Conservation (phyloP, 64 coral and sea anemone species). For the Montipora efflorescens region DNA sequence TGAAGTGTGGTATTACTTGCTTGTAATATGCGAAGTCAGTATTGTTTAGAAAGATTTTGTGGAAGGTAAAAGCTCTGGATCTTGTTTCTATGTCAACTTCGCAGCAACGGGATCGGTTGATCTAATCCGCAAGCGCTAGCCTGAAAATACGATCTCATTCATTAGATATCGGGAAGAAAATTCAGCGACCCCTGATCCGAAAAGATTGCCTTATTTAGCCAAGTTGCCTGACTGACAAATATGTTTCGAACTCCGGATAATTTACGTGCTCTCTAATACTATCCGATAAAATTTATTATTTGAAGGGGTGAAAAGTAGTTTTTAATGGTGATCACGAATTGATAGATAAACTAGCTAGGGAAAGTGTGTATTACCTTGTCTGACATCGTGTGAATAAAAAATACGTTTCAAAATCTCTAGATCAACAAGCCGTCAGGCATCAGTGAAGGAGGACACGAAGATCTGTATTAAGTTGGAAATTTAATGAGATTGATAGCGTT, state of each 20-base stretch:
- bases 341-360: background rate
- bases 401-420: background rate
- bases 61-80: too few relatives aligned
- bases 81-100: too few relatives aligned
- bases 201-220: background rate
- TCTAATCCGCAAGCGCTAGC: too few relatives aligned
- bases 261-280: background rate
- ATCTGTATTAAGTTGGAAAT: too few relatives aligned
- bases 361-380: background rate
- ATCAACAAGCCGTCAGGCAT: background rate
- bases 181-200: too few relatives aligned
- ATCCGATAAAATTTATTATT: background rate
- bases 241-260: background rate
- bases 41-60: too few relatives aligned
- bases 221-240: background rate
- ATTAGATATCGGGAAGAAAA: too few relatives aligned
- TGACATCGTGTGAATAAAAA: background rate
- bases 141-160: too few relatives aligned
- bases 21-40: too few relatives aligned
- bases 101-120: too few relatives aligned
- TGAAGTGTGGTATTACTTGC: background rate
- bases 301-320: background rate
- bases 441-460: too few relatives aligned
- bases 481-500: too few relatives aligned
- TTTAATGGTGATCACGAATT: background rate